Conservation (phyloP, 2,113 vertebrate species). For the Trinectes maculatus region DNA sequence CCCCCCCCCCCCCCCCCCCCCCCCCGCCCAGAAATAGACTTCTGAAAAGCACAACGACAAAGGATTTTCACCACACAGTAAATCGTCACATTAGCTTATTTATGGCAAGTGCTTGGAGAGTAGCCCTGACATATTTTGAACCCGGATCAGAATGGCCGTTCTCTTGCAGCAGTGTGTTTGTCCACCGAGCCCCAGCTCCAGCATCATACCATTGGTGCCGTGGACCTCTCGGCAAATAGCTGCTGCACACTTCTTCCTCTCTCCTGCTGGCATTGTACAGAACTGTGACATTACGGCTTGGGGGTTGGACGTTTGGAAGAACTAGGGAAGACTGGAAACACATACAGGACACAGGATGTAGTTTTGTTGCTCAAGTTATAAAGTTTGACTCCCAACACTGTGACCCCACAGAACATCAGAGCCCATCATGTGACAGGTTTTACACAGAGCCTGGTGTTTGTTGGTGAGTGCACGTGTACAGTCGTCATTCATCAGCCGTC, state of each 20-base stretch:
- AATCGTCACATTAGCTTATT: conserved; percentile 84
- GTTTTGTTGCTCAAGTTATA: conserved; percentile 32
- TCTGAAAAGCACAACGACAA: conserved; percentile 88
- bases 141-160: conserved; percentile 52
- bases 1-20: conserved; percentile 46
- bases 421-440: neutral
- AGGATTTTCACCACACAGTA: conserved; percentile 84
- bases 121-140: conserved; percentile 68
- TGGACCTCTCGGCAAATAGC: conserved; percentile 93
- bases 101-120: conserved; percentile 75
- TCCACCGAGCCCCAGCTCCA: conserved; percentile 9
- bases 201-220: conserved; percentile 83
- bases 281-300: conserved; percentile 86
- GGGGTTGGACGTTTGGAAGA: conserved; percentile 47
- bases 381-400: conserved; percentile 4
- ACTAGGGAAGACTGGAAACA: conserved; percentile 65
- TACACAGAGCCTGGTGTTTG: neutral
- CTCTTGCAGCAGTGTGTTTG: conserved; percentile 27
- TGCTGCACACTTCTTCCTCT: conserved; percentile 89
- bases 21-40: conserved; percentile 87
- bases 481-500: neutral
- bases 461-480: neutral
- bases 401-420: conserved; percentile 5
- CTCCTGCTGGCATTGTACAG: conserved; percentile 85
- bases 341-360: conserved; percentile 76